Evolutionary conservation across 53 echinoderm and acorn worm species (phyloP).

Genomic region (Luidia sarsii): DNA sequence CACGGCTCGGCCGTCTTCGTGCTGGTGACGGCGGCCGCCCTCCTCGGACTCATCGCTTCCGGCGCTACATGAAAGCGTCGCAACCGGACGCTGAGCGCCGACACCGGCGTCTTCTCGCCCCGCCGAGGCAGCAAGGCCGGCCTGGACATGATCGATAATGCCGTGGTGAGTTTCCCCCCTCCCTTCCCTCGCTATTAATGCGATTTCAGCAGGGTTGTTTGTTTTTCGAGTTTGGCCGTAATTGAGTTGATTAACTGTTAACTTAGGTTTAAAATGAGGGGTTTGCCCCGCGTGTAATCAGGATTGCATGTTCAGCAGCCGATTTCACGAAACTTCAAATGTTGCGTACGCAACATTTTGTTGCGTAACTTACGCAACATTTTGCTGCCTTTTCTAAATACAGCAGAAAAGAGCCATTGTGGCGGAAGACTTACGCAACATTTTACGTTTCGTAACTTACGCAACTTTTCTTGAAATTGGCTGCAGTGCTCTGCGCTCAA

Average conservation of each 20-base stretch:
- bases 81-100: conserved; percentile 71
- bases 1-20: conserved; percentile 54
- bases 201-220: neutral
- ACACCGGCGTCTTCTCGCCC: conserved; percentile 72
- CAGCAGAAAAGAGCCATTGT: too few species aligned
- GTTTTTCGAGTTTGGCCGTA: neutral
- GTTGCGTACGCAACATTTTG: too few species aligned
- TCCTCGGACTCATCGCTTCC: conserved; percentile 53
- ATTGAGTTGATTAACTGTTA: neutral
- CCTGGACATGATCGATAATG: conserved; percentile 74
- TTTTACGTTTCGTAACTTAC: too few species aligned
- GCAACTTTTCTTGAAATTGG: too few species aligned
- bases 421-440: too few species aligned
- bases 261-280: too few species aligned
- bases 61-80: conserved; percentile 51
- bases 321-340: too few species aligned
- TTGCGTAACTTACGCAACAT: too few species aligned
- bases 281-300: too few species aligned
- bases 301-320: too few species aligned
- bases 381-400: too few species aligned
- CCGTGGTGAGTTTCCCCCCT: conserved; percentile 35
- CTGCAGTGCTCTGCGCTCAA: too few species aligned
- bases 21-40: conserved; percentile 54
- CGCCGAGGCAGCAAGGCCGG: conserved; percentile 78
- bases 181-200: neutral